phyloP scores from a whole-genome alignment of 2,888 invertebrate genomes.

The Mythimna vitellina region DNA sequence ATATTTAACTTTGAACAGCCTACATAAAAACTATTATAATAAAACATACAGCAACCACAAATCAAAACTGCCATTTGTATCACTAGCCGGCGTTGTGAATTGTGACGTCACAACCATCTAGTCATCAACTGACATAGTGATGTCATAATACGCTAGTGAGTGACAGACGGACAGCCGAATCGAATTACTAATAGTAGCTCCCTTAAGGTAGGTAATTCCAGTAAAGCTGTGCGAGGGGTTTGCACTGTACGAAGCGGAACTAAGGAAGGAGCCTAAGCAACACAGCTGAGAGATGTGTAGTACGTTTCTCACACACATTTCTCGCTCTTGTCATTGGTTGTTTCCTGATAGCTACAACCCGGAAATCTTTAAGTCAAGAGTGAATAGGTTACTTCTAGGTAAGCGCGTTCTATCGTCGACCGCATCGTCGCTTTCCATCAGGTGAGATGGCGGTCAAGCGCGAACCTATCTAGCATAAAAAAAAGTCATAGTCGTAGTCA shows the following conservation, averaged over 20 bases:
- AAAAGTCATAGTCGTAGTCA: too few relatives aligned
- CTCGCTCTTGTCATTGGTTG: background rate
- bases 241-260: background rate
- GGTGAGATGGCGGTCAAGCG: too few relatives aligned
- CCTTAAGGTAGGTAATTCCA: conserved; percentile 6
- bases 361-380: too few relatives aligned
- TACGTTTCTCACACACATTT: background rate
- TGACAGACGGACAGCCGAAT: conserved; percentile 1
- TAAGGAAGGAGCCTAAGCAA: background rate
- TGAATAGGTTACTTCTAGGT: too few relatives aligned
- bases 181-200: conserved; percentile 30
- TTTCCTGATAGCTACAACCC: too few relatives aligned
- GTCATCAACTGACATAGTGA: background rate
- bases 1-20: too few relatives aligned
- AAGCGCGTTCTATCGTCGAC: too few relatives aligned
- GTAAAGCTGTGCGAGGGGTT: background rate
- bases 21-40: background rate
- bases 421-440: too few relatives aligned
- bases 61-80: background rate
- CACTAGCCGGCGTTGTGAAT: too few relatives aligned
- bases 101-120: too few relatives aligned
- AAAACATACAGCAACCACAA: background rate
- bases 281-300: background rate
- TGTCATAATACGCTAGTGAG: conserved; percentile 33
- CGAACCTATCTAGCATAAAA: too few relatives aligned